Base-by-base conservation (phyloP, 2,888 invertebrate species). In the Neoaliturus tenellus region DNA sequence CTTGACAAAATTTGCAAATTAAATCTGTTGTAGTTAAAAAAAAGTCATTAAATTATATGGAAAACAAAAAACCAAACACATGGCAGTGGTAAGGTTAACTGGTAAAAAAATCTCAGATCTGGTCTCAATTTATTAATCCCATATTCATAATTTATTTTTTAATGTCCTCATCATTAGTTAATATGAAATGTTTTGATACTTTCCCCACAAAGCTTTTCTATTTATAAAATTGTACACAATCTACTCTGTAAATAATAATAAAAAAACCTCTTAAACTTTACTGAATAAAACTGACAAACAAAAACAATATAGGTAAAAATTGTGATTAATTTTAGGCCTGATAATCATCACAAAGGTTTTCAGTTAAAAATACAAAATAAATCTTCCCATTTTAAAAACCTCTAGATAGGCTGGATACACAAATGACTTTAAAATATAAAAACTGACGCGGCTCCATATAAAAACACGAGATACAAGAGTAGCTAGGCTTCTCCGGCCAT, bases 21-120 rank as follows among this genome's bases (percentile, higher is more conserved):
- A n/a, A n/a, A n/a, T n/a, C n/a, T n/a, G n/a, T n/a, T n/a, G n/a
- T n/a, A n/a, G 44, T 44, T 44, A 44, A 14, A 3, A 44, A 44
- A 44, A 12, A 44, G 17, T 14, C 35, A 35, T 35, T n/a, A n/a
- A n/a, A n/a, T n/a, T n/a, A n/a, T n/a, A n/a, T n/a, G n/a, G n/a
- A n/a, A n/a, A n/a, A n/a, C n/a, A 6, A 39, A 39, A 39, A 39
- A 39, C 39, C 39, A 31, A 67, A 67, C 35, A 39, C 41, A 71
- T 71, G 35, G 71, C 69, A 69, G 69, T 69, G 69, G n/a, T 39
- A 35, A 69, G 69, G 69, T 69, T 69, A 69, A 39, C 39, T 69
- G 69, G 35, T 69, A 67, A 31, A 25, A 58, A 23, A 2, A 44
- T 44, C 17, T 14, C 44, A 14, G 44, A 44, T 2, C 8, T 44